Percentiles rank a stretch among this genome's conserved stretches.
Evolutionary conservation across 2,113 vertebrate species (phyloP).

Genomic region (Tretioscincus oriximinensis): DNA sequence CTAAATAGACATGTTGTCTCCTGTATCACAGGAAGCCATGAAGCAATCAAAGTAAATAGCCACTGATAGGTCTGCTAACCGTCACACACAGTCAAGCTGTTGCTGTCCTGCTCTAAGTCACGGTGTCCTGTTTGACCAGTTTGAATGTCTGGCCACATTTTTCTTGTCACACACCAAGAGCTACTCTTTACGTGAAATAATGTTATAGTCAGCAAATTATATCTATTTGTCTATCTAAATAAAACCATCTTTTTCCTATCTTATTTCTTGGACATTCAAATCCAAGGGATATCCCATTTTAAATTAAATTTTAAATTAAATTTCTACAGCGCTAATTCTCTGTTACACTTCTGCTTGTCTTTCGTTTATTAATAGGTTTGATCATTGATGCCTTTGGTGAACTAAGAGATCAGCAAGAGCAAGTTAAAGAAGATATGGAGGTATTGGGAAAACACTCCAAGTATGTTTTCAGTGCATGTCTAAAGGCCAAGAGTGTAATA

Average conservation of each 20-base stretch:
- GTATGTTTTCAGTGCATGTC: not conserved
- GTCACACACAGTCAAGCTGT: not conserved
- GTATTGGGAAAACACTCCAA: constrained; percentile 65
- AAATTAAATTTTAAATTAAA: not conserved
- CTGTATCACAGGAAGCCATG: too few species aligned
- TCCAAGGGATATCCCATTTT: too few species aligned
- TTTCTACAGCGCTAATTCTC: not conserved
- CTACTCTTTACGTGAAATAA: not conserved
- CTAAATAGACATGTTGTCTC: too few species aligned
- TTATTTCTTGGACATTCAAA: not conserved
- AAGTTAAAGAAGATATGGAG: constrained; percentile 99
- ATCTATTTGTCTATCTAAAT: not conserved
- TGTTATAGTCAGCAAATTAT: not conserved
- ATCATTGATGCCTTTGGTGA: constrained; percentile 99
- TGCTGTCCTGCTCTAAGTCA: not conserved
- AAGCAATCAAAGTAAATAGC: too few species aligned
- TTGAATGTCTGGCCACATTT: not conserved
- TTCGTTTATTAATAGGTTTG: constrained; percentile 79
- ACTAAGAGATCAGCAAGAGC: constrained; percentile 96
- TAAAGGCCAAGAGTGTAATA: not conserved
- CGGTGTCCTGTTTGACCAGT: not conserved
- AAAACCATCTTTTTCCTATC: too few species aligned
- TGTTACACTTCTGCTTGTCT: constrained; percentile 32
- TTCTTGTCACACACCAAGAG: not conserved
- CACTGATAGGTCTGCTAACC: not conserved